These are phyloP conservation scores for Chymomyza caudatula DNA, from an alignment of 2,888 invertebrate species.

Conservation along the genomic window DNA sequence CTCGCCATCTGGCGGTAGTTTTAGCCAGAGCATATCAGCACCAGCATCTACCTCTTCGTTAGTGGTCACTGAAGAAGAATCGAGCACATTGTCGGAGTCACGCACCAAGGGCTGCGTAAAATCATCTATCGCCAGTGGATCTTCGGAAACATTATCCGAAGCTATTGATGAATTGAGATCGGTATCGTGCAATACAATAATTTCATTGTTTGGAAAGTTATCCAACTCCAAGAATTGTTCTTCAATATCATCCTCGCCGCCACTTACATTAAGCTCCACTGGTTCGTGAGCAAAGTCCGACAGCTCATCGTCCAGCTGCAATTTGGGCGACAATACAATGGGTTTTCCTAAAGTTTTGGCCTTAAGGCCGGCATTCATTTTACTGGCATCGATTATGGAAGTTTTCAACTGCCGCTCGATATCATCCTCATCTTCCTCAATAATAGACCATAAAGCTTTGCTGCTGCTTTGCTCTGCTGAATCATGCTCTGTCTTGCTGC, in stretches of 20 bases:
- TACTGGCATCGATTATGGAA: conserved; percentile 68
- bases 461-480: background rate
- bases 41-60: conserved; percentile 57
- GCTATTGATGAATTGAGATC: conserved; percentile 69
- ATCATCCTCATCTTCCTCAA: conserved; percentile 47
- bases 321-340: conserved; percentile 16
- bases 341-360: background rate
- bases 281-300: conserved; percentile 56
- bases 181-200: conserved; percentile 67
- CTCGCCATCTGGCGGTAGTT: conserved; percentile 67
- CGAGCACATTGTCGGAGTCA: conserved; percentile 41
- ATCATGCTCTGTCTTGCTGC: conserved; percentile 1
- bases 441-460: background rate
- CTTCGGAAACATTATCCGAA: conserved; percentile 74
- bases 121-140: conserved; percentile 77
- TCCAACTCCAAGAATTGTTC: conserved; percentile 65
- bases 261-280: background rate
- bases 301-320: conserved; percentile 58
- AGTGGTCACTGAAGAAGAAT: conserved; percentile 45
- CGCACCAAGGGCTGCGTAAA: conserved; percentile 44
- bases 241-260: conserved; percentile 39
- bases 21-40: conserved; percentile 62
- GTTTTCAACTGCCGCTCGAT: conserved; percentile 72
- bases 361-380: conserved; percentile 33
- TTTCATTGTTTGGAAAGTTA: conserved; percentile 64